phyloP scores from a whole-genome alignment of 2,888 invertebrate genomes.

The Thymelicus acteon region DNA sequence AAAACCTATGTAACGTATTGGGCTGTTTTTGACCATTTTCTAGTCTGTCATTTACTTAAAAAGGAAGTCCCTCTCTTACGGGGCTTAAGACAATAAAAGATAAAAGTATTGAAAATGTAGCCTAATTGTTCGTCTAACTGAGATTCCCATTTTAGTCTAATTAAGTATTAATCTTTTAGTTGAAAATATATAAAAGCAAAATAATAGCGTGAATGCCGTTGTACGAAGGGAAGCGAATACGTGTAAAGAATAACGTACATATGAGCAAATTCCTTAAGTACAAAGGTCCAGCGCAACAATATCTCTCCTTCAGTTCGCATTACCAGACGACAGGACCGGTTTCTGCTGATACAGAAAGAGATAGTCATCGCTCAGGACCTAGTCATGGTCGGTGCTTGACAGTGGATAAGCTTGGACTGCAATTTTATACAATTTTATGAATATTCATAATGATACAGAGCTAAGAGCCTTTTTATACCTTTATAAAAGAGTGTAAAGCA shows the following conservation, averaged over 20 bases:
- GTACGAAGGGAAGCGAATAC: too few species aligned
- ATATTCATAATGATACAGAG: background rate
- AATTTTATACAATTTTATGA: constrained; percentile 19
- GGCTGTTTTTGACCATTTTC: background rate
- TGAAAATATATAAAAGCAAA: too few species aligned
- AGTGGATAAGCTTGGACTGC: constrained; percentile 40
- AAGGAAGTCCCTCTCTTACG: too few species aligned
- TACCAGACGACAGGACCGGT: constrained; percentile 64
- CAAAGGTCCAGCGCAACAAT: constrained; percentile 19
- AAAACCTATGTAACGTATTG: too few species aligned
- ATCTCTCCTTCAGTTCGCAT: constrained; percentile 51
- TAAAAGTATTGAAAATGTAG: too few species aligned
- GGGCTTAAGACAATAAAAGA: too few species aligned
- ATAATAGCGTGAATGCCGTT: too few species aligned
- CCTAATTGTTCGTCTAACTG: too few species aligned
- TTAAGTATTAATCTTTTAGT: too few species aligned
- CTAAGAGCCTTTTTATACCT: background rate
- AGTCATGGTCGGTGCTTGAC: constrained; percentile 42
- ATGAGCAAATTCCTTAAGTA: constrained; percentile 4
- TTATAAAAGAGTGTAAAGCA: background rate
- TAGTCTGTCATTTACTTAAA: background rate
- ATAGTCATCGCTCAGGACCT: constrained; percentile 63
- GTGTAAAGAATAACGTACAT: background rate
- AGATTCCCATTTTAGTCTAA: too few species aligned
- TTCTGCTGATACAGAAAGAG: constrained; percentile 65